Conservation (phyloP, 2,888 invertebrate species). For the Dynastes tityus region DNA sequence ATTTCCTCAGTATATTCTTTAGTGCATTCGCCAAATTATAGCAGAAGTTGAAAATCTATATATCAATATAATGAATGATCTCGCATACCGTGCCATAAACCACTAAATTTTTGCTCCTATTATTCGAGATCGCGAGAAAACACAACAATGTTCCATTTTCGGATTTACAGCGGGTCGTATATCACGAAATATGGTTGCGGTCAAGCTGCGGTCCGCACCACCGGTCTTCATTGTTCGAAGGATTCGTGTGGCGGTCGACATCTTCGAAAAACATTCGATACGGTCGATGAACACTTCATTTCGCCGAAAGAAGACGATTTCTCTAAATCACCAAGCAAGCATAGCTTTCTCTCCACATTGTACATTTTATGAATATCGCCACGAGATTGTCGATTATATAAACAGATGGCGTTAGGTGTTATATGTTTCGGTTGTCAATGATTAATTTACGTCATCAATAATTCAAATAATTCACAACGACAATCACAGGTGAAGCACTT, state of each 20-base stretch:
- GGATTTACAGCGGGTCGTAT: conserved; percentile 32
- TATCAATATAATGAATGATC: no score
- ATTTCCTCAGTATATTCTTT: no score
- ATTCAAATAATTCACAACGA: neutral
- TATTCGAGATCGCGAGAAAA: conserved; percentile 9
- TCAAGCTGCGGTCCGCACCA: conserved; percentile 13
- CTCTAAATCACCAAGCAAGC: neutral
- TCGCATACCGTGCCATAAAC: no score
- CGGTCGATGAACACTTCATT: conserved; percentile 8
- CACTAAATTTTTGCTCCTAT: neutral
- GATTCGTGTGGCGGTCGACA: conserved; percentile 13
- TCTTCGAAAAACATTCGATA: conserved; percentile 31
- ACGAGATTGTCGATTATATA: neutral
- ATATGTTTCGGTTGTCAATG: neutral
- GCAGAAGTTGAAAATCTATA: no score
- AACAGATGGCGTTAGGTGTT: conserved; percentile 21
- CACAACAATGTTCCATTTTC: conserved; percentile 15
- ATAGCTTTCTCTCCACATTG: neutral
- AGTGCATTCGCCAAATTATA: no score
- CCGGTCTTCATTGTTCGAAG: conserved; percentile 14
- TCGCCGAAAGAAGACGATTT: conserved; percentile 6
- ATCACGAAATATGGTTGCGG: conserved; percentile 28
- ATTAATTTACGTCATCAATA: neutral
- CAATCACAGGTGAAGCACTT: neutral
- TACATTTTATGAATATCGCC: neutral